phyloP scores from a whole-genome alignment of 1,140 invertebrate genomes.

The Brachionus koreanus region DNA sequence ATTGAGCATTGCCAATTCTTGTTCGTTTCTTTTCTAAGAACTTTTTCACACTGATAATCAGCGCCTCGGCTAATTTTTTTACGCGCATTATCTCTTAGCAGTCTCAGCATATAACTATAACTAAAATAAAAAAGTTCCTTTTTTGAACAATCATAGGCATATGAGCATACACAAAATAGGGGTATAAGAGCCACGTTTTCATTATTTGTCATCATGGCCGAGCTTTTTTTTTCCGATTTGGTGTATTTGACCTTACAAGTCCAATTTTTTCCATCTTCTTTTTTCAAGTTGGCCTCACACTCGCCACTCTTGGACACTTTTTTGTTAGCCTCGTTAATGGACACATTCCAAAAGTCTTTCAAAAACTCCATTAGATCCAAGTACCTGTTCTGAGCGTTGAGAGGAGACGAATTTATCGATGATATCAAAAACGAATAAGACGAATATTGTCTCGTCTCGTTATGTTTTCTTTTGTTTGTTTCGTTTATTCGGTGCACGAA shows the following conservation, averaged over 20 bases:
- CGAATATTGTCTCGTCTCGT: neutral
- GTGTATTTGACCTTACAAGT: neutral
- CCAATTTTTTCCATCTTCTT: slow-evolving; percentile 16
- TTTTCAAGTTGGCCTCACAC: neutral
- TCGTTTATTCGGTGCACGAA: neutral
- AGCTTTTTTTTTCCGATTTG: neutral
- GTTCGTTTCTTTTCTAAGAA: neutral
- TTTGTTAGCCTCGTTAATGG: slow-evolving; percentile 8
- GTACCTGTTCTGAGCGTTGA: neutral
- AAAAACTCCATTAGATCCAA: slow-evolving; percentile 5
- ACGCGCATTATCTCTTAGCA: neutral
- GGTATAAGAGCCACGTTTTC: neutral
- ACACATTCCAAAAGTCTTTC: neutral
- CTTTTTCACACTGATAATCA: slow-evolving; percentile 32
- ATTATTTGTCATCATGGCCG: neutral
- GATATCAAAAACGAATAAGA: neutral
- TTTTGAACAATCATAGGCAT: neutral
- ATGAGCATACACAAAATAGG: slow-evolving; percentile 19
- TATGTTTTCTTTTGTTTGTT: neutral
- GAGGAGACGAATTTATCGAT: neutral
- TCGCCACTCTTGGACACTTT: neutral
- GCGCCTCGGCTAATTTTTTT: slow-evolving; percentile 13
- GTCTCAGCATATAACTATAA: neutral
- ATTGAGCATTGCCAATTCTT: neutral
- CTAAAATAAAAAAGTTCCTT: slow-evolving; percentile 5